Evolutionary conservation across 2,113 vertebrate genomes (phyloP), one percentile per base, ranked within the genome.

Genomic region (Macroglossus sobrinus): DNA sequence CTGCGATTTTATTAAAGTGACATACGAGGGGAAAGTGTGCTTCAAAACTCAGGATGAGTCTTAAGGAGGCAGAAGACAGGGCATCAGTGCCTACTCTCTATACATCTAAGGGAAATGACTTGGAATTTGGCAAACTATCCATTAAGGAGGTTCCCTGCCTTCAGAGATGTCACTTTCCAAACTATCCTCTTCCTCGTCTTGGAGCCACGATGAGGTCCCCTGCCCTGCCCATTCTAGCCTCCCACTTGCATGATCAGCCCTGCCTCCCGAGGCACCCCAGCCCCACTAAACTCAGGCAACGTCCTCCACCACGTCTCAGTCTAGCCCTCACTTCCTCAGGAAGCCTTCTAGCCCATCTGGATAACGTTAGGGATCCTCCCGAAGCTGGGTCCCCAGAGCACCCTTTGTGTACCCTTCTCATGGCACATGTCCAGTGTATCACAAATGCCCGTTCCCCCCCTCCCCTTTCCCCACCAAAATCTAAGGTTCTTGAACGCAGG

Each of bases 1-100:
- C 66, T 76, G 75, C 61, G 63, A 90, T 91, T 94, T 85, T 64
- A 64, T 89, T 95, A 95, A 91, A 96, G 81, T 57, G 82, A 89
- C 30, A 33, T 3, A 3, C 18, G 16, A 50, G 1, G 24, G 10
- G 15, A 40, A 35, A 66, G 1, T 2, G 30, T 45, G 55, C 47
- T 66, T 91, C 76, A 26, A 78, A 81, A 53, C 78, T 81, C 22
- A 91, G 71, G 33, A 55, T 40, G 91, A 79, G n/a, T 5, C 53
- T n/a, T 47, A 45, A 59, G 68, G 78, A 92, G 53, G 38, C 40
- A 43, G 26, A 30, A 78, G 33, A 26, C 40, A 26, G 11, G 79
- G 28, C 53, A 30, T 4, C 1, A 13, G 33, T 35, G 21, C 21
- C 22, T 2, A 18, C 4, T 57, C 55, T 38, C 66, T 19, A 2